A percentile compares a stretch with the other conserved stretches of the same genome.
Conservation (phyloP, 2,888 invertebrate genomes). For the Orchestes rusci region DNA sequence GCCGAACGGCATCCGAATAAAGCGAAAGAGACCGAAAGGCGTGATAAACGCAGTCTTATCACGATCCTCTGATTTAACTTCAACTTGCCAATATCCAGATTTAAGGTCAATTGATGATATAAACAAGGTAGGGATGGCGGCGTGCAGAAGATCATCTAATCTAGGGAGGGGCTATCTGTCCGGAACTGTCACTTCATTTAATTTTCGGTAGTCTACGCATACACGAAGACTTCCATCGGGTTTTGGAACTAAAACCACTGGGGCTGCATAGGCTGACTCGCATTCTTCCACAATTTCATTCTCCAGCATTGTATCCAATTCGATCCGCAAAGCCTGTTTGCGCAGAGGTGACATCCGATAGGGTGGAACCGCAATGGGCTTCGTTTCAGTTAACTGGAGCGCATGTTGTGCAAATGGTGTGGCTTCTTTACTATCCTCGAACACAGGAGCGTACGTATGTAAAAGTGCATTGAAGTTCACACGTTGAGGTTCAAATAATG, state of each 20-base stretch:
- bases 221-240: slow-evolving; percentile 12
- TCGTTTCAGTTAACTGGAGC: too few species aligned
- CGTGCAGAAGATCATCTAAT: slow-evolving; percentile 19
- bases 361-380: not conserved
- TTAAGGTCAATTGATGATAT: slow-evolving; percentile 4
- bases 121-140: slow-evolving; percentile 7
- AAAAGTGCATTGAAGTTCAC: too few species aligned
- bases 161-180: slow-evolving; percentile 16
- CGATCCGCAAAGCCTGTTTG: slow-evolving; percentile 1
- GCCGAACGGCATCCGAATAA: slow-evolving; percentile 19
- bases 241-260: slow-evolving; percentile 11
- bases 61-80: not conserved
- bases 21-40: slow-evolving; percentile 14
- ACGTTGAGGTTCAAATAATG: too few species aligned
- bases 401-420: not conserved
- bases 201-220: slow-evolving; percentile 12
- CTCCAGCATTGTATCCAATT: slow-evolving; percentile 17
- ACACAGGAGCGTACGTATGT: too few species aligned
- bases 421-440: not conserved
- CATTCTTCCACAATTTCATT: slow-evolving; percentile 21
- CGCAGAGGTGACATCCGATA: not conserved
- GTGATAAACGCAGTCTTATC: slow-evolving; percentile 4
- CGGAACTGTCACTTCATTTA: slow-evolving; percentile 11
- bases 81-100: not conserved
- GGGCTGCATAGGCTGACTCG: slow-evolving; percentile 15